These are phyloP conservation scores for Artemisiospiza belli DNA, from an alignment of 2,113 vertebrate genomes.

Conservation along the genomic window DNA sequence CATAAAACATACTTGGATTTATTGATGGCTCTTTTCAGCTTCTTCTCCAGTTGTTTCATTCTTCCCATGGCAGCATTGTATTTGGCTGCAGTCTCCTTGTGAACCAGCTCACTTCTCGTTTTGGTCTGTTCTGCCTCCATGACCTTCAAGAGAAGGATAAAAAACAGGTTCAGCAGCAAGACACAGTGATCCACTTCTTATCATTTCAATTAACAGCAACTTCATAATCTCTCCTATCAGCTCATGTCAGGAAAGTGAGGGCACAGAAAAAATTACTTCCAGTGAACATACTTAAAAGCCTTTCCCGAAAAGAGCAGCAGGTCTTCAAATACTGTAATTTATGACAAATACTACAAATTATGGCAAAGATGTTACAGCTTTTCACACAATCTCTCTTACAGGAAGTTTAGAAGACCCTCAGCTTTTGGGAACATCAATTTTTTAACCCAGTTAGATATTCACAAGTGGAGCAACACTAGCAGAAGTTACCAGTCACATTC, in stretches of 20 bases:
- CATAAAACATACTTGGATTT: conserved; percentile 86
- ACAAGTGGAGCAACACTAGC: neutral
- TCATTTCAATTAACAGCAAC: neutral
- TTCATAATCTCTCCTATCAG: neutral
- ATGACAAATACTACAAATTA: neutral
- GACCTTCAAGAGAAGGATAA: conserved; percentile 78
- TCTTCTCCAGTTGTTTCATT: conserved; percentile 98
- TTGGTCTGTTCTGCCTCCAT: conserved; percentile 97
- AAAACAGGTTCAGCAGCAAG: neutral
- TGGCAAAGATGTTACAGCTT: neutral
- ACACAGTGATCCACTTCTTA: neutral
- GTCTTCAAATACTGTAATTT: neutral
- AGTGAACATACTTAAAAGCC: neutral
- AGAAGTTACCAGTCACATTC: neutral
- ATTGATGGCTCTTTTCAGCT: conserved; percentile 94
- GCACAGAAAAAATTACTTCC: neutral
- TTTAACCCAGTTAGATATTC: neutral
- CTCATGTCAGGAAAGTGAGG: neutral
- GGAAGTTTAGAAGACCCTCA: neutral
- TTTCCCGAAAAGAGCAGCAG: neutral
- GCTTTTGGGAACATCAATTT: neutral
- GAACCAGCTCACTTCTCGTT: conserved; percentile 88
- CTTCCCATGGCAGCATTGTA: conserved; percentile 89
- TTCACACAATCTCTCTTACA: neutral
- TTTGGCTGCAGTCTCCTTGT: conserved; percentile 93